A percentile compares a stretch with the other conserved stretches of the same genome.
Conservation (phyloP, 2,888 invertebrate species). For the Autographa gamma region DNA sequence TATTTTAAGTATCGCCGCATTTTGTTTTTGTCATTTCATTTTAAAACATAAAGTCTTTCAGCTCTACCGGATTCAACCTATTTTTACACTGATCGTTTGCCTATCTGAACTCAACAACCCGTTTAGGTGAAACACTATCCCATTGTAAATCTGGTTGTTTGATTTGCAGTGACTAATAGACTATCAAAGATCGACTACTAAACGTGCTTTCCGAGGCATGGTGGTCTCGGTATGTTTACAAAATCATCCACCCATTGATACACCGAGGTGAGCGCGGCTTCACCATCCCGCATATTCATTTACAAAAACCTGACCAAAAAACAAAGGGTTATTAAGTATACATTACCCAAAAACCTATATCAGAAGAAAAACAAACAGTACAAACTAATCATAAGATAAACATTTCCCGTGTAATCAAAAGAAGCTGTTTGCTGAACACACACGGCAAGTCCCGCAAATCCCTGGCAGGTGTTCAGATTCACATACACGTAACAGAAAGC, state of each 20-base stretch:
- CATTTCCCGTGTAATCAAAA: constrained; percentile 31
- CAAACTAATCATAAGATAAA: constrained; percentile 26
- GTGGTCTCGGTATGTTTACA: no score
- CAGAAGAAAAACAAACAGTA: constrained; percentile 12
- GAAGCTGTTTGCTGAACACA: constrained; percentile 35
- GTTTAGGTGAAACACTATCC: no score
- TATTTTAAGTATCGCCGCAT: background rate
- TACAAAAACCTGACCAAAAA: background rate
- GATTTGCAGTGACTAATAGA: no score
- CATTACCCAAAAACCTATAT: background rate
- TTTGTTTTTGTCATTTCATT: background rate
- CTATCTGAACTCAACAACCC: no score
- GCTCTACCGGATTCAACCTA: no score
- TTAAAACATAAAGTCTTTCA: background rate
- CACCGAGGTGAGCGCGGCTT: no score
- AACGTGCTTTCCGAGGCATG: no score
- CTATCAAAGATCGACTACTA: no score
- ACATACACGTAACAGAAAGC: constrained; percentile 57
- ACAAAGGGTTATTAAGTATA: background rate
- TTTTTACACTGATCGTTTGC: no score
- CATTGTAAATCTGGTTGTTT: no score
- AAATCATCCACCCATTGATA: no score
- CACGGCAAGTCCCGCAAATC: constrained; percentile 37
- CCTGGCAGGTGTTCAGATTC: constrained; percentile 61
- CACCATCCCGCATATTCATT: no score